Evolutionary conservation across 2,797 vertebrate species (phyloP).

Genomic region (Protosalanx chinensis): DNA sequence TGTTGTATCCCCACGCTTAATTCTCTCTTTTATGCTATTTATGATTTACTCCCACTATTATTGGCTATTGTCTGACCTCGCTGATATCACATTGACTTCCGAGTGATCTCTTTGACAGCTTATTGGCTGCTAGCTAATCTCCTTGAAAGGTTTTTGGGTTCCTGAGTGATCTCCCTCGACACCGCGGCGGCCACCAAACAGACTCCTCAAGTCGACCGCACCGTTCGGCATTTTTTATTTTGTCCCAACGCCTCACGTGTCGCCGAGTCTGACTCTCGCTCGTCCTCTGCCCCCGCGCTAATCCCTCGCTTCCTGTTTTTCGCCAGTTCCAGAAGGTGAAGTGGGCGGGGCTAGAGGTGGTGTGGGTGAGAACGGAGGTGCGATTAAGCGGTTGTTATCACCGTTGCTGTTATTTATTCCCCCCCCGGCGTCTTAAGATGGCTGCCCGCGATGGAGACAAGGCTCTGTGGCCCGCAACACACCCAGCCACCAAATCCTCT

Average conservation of each 20-base stretch:
- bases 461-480: conserved; percentile 60
- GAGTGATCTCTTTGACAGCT: too few relatives aligned
- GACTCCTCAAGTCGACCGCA: not conserved
- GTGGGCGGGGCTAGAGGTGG: conserved; percentile 36
- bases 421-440: conserved; percentile 68
- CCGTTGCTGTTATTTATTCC: conserved; percentile 69
- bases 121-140: too few relatives aligned
- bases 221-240: not conserved
- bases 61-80: too few relatives aligned
- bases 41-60: too few relatives aligned
- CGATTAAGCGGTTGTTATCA: conserved; percentile 57
- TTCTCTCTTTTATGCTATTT: too few relatives aligned
- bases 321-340: conserved; percentile 27
- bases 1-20: too few relatives aligned
- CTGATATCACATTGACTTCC: too few relatives aligned
- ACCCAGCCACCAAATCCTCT: conserved; percentile 58
- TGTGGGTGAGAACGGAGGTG: conserved; percentile 15
- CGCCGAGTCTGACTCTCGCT: conserved; percentile 15
- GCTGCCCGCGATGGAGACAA: conserved; percentile 67
- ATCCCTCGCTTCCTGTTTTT: conserved; percentile 41
- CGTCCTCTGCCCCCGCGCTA: conserved; percentile 24
- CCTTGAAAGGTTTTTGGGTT: too few relatives aligned
- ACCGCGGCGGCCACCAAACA: not conserved
- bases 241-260: conserved; percentile 33
- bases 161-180: not conserved